Conservation (phyloP, 2,113 vertebrate genomes). For the Furnarius figulus region DNA sequence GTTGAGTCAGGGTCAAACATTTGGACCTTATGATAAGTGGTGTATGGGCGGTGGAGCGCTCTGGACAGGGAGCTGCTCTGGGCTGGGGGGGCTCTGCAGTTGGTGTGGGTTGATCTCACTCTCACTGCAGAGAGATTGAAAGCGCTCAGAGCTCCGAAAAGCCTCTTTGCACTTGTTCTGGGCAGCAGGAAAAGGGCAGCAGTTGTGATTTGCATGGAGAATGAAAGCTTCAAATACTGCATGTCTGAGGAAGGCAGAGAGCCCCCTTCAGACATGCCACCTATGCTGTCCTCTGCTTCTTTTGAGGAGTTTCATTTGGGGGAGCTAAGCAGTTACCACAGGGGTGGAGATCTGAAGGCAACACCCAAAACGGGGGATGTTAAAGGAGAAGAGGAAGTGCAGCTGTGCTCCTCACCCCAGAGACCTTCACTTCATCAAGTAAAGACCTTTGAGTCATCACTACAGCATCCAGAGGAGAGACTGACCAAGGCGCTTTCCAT, state of each 20-base stretch:
- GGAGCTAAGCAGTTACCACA: neutral
- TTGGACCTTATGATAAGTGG: neutral
- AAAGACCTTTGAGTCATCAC: neutral
- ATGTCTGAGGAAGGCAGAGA: neutral
- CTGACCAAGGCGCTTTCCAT: accelerated
- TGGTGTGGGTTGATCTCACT: neutral
- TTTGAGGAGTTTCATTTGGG: neutral
- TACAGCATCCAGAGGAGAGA: neutral
- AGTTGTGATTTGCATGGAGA: neutral
- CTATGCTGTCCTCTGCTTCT: neutral
- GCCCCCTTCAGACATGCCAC: accelerated
- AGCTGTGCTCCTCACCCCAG: neutral
- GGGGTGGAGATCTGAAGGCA: neutral
- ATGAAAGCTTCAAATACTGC: neutral
- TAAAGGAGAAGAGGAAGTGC: neutral
- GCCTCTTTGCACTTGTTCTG: neutral
- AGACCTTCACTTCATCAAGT: neutral
- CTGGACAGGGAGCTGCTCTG: neutral
- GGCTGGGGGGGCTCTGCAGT: neutral
- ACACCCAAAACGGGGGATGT: neutral
- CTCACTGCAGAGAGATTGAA: neutral
- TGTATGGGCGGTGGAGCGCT: accelerated
- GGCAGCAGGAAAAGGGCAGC: neutral
- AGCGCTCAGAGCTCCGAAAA: neutral
- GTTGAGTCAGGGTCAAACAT: neutral